Evolutionary conservation across 1,140 invertebrate species (phyloP).

Genomic region (Sarcophaga peregrina): DNA sequence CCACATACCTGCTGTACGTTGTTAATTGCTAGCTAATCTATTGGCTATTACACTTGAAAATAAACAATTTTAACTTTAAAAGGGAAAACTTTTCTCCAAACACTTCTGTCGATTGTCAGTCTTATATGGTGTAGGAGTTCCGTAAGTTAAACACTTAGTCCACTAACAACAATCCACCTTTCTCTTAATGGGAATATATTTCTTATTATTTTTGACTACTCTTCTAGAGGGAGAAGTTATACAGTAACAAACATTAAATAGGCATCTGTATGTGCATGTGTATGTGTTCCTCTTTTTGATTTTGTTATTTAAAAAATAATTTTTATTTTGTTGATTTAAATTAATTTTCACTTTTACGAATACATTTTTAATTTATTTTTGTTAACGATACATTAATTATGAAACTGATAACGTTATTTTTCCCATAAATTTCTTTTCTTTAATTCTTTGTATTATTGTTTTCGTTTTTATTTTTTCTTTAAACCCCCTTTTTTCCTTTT

Average conservation of each 20-base stretch:
- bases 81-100: background rate
- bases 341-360: background rate
- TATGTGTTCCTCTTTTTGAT: background rate
- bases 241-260: too few relatives aligned
- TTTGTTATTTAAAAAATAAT: background rate
- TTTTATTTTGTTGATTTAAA: background rate
- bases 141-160: background rate
- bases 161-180: background rate
- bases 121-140: background rate
- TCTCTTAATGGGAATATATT: background rate
- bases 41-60: background rate
- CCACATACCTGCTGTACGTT: background rate
- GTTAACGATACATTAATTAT: conserved; percentile 3
- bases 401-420: conserved; percentile 25
- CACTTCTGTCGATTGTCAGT: background rate
- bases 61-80: background rate
- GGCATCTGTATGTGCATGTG: background rate
- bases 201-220: too few relatives aligned
- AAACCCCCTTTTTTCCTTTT: background rate
- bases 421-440: background rate
- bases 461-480: background rate
- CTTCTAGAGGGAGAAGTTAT: too few relatives aligned
- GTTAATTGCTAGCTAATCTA: too few relatives aligned
- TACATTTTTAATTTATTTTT: background rate
- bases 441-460: background rate